These are phyloP conservation scores for Cliona cf. orientalis DNA, from an alignment of 37 sponge, comb jelly and placozoan species.

Conservation along the genomic window DNA sequence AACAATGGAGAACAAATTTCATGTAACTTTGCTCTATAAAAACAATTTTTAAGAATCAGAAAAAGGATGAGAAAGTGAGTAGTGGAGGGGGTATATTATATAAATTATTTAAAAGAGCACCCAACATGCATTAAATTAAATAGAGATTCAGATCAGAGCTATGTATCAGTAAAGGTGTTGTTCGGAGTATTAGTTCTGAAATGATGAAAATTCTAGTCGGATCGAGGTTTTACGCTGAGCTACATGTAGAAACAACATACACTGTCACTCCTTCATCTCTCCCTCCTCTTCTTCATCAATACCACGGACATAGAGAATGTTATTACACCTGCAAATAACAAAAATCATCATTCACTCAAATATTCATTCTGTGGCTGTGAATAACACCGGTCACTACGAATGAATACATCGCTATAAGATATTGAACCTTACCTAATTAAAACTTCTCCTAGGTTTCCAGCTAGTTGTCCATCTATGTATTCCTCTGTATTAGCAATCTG, in stretches of 20 bases:
- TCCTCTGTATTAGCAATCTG: conserved; percentile 99
- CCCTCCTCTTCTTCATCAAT: conserved; percentile 96
- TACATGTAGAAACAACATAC: too few species aligned
- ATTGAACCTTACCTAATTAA: conserved; percentile 77
- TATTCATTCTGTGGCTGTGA: too few species aligned
- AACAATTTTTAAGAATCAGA: neutral
- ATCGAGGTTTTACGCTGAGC: too few species aligned
- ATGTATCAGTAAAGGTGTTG: too few species aligned
- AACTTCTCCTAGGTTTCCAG: conserved; percentile 97
- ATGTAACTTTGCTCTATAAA: neutral
- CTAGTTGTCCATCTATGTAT: conserved; percentile 86
- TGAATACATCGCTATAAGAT: neutral
- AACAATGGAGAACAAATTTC: neutral
- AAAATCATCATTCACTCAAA: too few species aligned
- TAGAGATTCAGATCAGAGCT: neutral
- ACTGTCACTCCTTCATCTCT: conserved; percentile 79
- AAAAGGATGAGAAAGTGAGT: neutral
- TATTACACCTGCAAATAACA: conserved; percentile 87
- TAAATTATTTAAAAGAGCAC: neutral
- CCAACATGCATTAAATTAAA: neutral
- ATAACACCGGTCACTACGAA: too few species aligned
- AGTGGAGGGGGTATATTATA: neutral
- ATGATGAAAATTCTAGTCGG: too few species aligned
- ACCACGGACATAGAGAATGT: conserved; percentile 95
- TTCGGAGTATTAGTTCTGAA: too few species aligned